Percentiles rank a stretch among this genome's conserved stretches.
Evolutionary conservation across 37 sponge, comb jelly and placozoan genomes (phyloP).

Genomic region (Chondrilla cf. caribensis): DNA sequence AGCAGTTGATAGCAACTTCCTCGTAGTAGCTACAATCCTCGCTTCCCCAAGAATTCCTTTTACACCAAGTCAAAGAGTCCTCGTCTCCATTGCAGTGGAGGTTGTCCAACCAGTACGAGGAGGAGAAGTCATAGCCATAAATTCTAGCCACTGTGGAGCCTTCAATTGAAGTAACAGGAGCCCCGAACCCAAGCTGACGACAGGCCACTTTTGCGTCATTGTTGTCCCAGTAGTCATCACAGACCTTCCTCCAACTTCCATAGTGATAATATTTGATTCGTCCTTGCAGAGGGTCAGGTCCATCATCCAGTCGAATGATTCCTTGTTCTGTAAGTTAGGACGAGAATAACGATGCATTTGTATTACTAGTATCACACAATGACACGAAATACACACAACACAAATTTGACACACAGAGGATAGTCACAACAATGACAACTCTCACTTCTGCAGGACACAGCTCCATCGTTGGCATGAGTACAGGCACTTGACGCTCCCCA

Average conservation of each 20-base stretch:
- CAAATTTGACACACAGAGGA: no score
- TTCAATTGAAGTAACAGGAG: neutral
- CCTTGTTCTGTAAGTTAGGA: neutral
- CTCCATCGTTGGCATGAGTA: conserved; percentile 3
- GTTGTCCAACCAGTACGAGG: conserved; percentile 15
- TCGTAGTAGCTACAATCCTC: conserved; percentile 13
- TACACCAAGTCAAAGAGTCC: neutral
- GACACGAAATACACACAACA: no score
- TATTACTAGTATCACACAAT: no score
- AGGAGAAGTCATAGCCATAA: neutral
- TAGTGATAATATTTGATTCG: neutral
- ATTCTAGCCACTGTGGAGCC: neutral
- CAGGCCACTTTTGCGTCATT: conserved; percentile 6
- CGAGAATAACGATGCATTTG: no score
- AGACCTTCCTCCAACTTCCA: conserved; percentile 11
- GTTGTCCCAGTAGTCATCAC: conserved; percentile 19
- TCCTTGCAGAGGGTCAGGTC: neutral
- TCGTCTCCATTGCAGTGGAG: neutral
- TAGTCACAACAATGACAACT: no score
- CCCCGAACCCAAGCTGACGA: conserved; percentile 17
- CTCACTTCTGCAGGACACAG: conserved; percentile 1
- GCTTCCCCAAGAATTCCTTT: neutral
- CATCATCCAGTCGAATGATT: neutral
- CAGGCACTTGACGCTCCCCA: neutral
- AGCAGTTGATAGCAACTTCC: neutral